Base-by-base conservation (phyloP, 2,888 invertebrate species). In the Kuschelorhynchus macadamiae region DNA sequence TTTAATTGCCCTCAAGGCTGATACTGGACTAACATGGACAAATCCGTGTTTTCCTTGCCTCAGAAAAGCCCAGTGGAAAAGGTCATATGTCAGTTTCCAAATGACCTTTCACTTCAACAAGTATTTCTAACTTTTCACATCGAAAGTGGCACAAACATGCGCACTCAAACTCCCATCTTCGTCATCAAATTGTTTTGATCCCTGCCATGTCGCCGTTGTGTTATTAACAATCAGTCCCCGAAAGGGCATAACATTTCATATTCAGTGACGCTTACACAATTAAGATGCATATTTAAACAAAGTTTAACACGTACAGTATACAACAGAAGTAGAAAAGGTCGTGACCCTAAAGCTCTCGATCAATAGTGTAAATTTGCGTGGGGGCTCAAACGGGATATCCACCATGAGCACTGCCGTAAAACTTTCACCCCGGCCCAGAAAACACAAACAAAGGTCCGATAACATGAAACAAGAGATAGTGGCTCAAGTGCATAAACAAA, bases 381-480 rank as follows among this genome's bases (percentile, higher is more conserved):
- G 55, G 55, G 25, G 55, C 16, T 16, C 25, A 1, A 11, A 12
- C 7, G 36, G n/a, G 36, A 52, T 33, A 36, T n/a, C 14, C 46
- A 66, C 21, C 39, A 72, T 71, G 72, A 71, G 65, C 57, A 41
- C 44, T 41, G 47, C 61, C 21, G 59, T 67, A n/a, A 79, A 79
- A 72, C 63, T 76, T 30, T 77, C 78, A 33, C 78, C 81, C 16
- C 76, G 79, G 53, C 71, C 80, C 30, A 76, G 79, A 67, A 81
- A 80, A 74, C 78, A 76, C 71, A 79, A 80, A 72, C 78, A 76
- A 67, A 81, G 79, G 74, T 79, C 81, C 36, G 82, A 83, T 55
- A 82, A 82, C 39, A 80, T 80, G 75, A 81, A 81, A 67, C 79
- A 81, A 68, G 83, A 83, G 73, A 82, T 82, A 7, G 81, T 84